Evolutionary conservation across 2,113 vertebrate genomes (phyloP).

Genomic region (Chamaetylas fuelleborni): DNA sequence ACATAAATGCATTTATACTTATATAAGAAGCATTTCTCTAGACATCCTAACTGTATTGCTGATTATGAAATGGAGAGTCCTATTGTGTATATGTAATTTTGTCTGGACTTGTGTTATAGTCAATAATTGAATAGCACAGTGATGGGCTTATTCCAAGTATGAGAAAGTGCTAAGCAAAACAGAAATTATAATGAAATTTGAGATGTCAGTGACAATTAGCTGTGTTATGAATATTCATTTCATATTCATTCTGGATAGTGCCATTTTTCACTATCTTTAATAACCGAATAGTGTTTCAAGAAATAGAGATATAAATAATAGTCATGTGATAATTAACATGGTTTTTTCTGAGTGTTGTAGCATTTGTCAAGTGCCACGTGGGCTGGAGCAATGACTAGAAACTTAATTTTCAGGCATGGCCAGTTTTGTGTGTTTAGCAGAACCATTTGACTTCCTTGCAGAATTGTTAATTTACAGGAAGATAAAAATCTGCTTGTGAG

Average conservation of each 20-base stretch:
- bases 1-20: neutral
- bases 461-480: conserved; percentile 20
- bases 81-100: neutral
- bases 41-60: neutral
- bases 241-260: conserved; percentile 22
- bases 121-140: neutral
- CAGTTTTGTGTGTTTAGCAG: conserved; percentile 5
- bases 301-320: conserved; percentile 53
- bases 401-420: conserved; percentile 36
- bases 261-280: conserved; percentile 52
- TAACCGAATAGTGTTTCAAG: conserved; percentile 38
- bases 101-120: neutral
- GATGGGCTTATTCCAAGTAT: conserved; percentile 1
- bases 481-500: conserved; percentile 37
- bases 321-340: conserved; percentile 47
- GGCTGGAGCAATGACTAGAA: conserved; percentile 34
- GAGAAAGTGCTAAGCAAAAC: conserved; percentile 52
- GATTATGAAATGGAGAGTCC: neutral
- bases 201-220: conserved; percentile 62
- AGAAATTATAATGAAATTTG: conserved; percentile 65
- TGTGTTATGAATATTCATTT: conserved; percentile 56
- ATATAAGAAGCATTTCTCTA: neutral
- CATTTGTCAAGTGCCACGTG: conserved; percentile 36
- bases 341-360: neutral
- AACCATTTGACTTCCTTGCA: conserved; percentile 22